Evolutionary conservation across 2,113 vertebrate species (phyloP).

Genomic region (Cyprinus carpio): DNA sequence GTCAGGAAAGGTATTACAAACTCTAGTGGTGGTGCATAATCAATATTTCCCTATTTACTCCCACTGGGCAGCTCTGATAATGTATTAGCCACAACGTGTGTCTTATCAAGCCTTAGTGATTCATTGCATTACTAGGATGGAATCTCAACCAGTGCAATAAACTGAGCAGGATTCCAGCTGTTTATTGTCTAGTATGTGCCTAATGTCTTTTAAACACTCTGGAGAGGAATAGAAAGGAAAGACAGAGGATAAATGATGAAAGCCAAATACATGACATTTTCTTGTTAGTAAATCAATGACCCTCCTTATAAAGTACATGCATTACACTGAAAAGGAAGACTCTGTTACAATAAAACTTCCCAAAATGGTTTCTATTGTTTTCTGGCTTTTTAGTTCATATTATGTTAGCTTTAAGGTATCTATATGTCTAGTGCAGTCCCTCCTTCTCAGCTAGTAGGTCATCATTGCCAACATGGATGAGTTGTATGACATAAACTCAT

Average conservation of each 20-base stretch:
- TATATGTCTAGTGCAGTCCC: not conserved
- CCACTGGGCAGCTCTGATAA: not conserved
- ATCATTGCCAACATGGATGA: not conserved
- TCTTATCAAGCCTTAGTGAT: slow-evolving; percentile 4
- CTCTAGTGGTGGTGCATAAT: slow-evolving; percentile 19
- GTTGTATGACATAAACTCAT: not conserved
- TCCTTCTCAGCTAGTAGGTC: not conserved
- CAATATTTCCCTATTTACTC: slow-evolving; percentile 28
- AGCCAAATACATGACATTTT: not conserved
- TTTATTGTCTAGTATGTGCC: not conserved
- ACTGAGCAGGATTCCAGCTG: not conserved
- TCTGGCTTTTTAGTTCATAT: not conserved
- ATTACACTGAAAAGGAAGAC: not conserved
- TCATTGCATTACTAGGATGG: not conserved
- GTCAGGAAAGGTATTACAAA: slow-evolving; percentile 16
- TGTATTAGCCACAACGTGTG: slow-evolving; percentile 8
- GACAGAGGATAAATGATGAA: not conserved
- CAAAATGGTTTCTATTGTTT: not conserved
- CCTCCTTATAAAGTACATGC: not conserved
- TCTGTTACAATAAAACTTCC: not conserved
- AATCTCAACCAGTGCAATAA: slow-evolving; percentile 5
- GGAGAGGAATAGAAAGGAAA: not conserved
- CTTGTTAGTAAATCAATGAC: slow-evolving; percentile 4
- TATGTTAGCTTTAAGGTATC: not conserved
- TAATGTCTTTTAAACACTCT: not conserved